These are phyloP conservation scores for Marasmarcha lunaedactyla DNA, from an alignment of 2,888 invertebrate genomes.

Conservation along the genomic window DNA sequence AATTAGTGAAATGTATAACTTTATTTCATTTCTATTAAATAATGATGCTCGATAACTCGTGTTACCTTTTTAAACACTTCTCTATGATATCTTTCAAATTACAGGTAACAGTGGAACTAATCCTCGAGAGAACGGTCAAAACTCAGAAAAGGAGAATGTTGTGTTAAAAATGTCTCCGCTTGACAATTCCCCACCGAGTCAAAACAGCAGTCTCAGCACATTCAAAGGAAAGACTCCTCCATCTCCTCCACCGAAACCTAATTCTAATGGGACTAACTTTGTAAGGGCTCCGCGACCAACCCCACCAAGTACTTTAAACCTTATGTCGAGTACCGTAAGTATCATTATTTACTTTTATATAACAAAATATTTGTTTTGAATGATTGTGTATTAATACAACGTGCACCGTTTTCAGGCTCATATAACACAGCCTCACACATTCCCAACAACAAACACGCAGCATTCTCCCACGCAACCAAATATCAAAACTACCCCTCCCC, in stretches of 20 bases:
- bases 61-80: no score
- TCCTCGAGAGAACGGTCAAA: conserved; percentile 45
- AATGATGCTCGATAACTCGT: no score
- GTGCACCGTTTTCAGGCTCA: conserved; percentile 57
- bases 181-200: conserved; percentile 61
- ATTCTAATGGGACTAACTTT: conserved; percentile 44
- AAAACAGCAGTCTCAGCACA: conserved; percentile 71
- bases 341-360: conserved; percentile 9
- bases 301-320: conserved; percentile 85
- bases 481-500: conserved; percentile 77
- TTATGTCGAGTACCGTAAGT: conserved; percentile 73
- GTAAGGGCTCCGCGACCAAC: conserved; percentile 79
- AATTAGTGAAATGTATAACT: no score
- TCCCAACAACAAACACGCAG: conserved; percentile 47
- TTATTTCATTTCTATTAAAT: no score
- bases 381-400: background rate
- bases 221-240: conserved; percentile 75
- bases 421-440: conserved; percentile 66
- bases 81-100: conserved; percentile 11
- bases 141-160: conserved; percentile 70
- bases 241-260: conserved; percentile 62
- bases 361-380: conserved; percentile 1
- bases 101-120: conserved; percentile 39
- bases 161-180: conserved; percentile 83
- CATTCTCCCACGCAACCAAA: conserved; percentile 49